Percentiles rank a stretch among this genome's conserved stretches.
phyloP scores from a whole-genome alignment of 2,113 vertebrate species.

The Ceratotherium simum region DNA sequence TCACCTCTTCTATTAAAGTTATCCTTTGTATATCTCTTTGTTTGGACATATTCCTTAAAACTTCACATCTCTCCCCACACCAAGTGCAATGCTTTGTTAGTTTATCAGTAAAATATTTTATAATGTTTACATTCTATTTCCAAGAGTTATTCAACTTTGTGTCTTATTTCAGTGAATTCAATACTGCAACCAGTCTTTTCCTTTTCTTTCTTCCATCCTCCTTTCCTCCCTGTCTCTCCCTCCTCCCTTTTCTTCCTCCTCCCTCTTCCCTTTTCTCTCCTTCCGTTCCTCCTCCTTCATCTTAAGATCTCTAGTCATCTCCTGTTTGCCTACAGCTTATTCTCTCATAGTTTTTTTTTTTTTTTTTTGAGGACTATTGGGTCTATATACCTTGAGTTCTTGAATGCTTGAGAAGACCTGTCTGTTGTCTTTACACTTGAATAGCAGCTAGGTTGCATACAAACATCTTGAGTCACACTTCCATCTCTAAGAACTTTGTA shows the following conservation, averaged over 20 bases:
- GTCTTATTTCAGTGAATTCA: not conserved
- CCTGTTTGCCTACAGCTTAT: not conserved
- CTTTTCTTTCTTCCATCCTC: not conserved
- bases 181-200: too few species aligned
- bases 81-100: not conserved
- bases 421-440: not conserved
- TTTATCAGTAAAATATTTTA: not conserved
- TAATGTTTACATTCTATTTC: not conserved
- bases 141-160: not conserved
- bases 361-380: not conserved
- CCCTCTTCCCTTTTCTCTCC: not conserved
- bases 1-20: not conserved
- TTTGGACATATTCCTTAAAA: not conserved
- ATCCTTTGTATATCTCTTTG: not conserved
- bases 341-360: not conserved
- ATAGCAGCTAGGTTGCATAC: not conserved
- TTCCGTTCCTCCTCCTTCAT: too few species aligned
- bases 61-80: not conserved
- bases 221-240: too few species aligned
- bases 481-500: not conserved
- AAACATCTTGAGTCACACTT: not conserved
- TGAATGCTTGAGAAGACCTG: too few species aligned
- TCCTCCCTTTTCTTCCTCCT: not conserved
- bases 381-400: too few species aligned
- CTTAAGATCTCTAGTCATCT: not conserved